phyloP scores from a whole-genome alignment of 2,113 vertebrate species.

The Genyomyrus donnyi region DNA sequence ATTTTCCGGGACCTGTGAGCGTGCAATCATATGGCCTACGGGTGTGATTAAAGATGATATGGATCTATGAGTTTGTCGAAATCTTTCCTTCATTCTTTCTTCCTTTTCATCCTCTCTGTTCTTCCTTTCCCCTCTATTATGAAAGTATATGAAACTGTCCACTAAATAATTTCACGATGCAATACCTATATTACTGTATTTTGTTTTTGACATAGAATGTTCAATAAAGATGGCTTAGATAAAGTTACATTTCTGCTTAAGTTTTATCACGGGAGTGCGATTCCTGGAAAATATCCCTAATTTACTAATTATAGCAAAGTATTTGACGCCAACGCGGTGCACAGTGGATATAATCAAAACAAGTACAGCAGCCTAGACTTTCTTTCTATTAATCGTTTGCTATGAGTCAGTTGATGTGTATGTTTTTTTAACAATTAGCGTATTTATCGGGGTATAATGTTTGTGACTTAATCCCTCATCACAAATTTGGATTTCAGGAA shows the following conservation, averaged over 20 bases:
- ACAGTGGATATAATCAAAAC: background rate
- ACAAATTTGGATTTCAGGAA: background rate
- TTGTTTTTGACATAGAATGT: background rate
- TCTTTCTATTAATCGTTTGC: background rate
- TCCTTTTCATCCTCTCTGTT: background rate
- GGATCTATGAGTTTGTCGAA: background rate
- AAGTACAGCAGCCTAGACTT: background rate
- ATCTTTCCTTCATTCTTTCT: background rate
- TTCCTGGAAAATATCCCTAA: background rate
- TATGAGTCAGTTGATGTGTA: background rate
- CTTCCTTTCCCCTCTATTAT: no score
- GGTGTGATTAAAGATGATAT: background rate
- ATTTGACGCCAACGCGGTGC: background rate
- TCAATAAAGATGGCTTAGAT: background rate
- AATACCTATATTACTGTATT: background rate
- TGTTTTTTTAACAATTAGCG: background rate
- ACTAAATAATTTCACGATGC: no score
- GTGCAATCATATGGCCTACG: background rate
- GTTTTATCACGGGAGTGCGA: background rate
- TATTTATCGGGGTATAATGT: background rate
- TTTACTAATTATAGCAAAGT: background rate
- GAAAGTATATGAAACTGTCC: no score
- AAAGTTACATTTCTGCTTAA: background rate
- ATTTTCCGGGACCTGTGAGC: background rate
- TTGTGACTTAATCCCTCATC: background rate